phyloP scores from a whole-genome alignment of 2,113 vertebrate genomes.

The Macaca fascicularis region DNA sequence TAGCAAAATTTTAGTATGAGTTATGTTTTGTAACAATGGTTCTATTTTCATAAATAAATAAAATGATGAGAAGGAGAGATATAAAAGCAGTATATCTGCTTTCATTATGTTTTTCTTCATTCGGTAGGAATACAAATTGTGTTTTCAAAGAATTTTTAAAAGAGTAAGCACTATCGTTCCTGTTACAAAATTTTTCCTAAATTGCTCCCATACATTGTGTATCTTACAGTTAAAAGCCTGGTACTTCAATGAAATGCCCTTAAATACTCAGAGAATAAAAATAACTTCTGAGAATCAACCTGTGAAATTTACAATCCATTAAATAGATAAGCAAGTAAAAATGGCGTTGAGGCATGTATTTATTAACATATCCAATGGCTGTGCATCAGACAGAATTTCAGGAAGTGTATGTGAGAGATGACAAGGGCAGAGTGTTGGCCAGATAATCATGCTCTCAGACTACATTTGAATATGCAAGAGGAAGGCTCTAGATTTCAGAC shows the following conservation, averaged over 20 bases:
- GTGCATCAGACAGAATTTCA: neutral
- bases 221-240: neutral
- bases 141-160: neutral
- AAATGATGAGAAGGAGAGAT: neutral
- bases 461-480: neutral
- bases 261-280: neutral
- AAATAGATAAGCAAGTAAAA: neutral
- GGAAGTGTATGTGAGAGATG: neutral
- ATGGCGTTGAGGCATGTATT: neutral
- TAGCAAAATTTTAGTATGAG: neutral
- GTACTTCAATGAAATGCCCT: neutral
- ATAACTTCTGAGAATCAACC: neutral
- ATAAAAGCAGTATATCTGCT: neutral
- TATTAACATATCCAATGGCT: neutral
- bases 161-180: neutral
- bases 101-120: neutral
- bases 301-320: neutral
- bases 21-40: neutral
- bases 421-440: fast-evolving
- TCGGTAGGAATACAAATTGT: neutral
- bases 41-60: slow-evolving; percentile 48
- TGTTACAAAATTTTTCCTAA: neutral
- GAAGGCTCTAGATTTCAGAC: neutral
- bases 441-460: neutral
- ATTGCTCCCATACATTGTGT: neutral